Evolutionary conservation across 2,797 vertebrate species (phyloP).

Genomic region (Leptatherina wallacei): DNA sequence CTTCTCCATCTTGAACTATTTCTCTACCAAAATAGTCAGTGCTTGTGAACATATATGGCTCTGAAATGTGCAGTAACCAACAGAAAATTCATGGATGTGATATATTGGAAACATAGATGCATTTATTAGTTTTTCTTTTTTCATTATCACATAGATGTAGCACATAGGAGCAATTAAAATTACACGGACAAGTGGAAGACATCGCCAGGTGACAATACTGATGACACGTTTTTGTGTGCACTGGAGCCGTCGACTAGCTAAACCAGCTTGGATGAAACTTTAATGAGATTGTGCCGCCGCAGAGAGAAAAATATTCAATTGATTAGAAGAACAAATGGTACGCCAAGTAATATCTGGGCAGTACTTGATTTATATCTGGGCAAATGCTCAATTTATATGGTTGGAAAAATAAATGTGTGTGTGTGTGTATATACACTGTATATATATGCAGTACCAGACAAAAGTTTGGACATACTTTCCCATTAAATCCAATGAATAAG

Average conservation of each 20-base stretch:
- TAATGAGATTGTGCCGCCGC: slow-evolving; percentile 52
- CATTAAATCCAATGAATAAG: too few relatives aligned
- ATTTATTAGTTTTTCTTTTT: slow-evolving; percentile 6
- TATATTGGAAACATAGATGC: background rate
- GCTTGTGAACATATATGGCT: background rate
- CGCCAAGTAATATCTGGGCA: slow-evolving; percentile 21
- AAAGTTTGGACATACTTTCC: too few relatives aligned
- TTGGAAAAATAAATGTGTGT: background rate
- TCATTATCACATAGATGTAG: background rate
- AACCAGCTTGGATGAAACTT: slow-evolving; percentile 54
- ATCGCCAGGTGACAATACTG: slow-evolving; percentile 18
- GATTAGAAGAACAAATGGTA: slow-evolving; percentile 36
- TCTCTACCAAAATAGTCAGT: background rate
- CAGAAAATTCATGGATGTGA: background rate
- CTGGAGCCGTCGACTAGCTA: slow-evolving; percentile 21
- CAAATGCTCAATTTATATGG: background rate
- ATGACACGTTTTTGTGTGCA: slow-evolving; percentile 23
- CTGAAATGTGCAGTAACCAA: background rate
- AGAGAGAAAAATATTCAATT: slow-evolving; percentile 18
- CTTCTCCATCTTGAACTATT: slow-evolving; percentile 4
- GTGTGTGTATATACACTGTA: too few relatives aligned
- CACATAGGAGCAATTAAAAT: slow-evolving; percentile 6
- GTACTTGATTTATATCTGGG: too few relatives aligned
- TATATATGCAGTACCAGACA: too few relatives aligned
- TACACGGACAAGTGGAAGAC: slow-evolving; percentile 4